Evolutionary conservation across 2,888 invertebrate species (phyloP).

Genomic region (Drosophila buzzatii): DNA sequence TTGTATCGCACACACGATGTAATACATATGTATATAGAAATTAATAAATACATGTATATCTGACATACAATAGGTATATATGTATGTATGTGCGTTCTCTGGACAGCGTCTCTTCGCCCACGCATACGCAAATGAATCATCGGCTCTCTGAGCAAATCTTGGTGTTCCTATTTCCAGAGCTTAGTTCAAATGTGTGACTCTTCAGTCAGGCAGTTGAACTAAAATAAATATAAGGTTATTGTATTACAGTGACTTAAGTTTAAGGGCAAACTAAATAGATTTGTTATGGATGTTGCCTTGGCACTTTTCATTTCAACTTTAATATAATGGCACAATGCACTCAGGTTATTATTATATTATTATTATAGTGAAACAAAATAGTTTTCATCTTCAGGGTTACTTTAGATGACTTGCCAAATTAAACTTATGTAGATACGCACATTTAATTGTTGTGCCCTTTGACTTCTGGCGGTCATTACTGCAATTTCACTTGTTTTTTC

Average conservation of each 20-base stretch:
- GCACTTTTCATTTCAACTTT: not conserved
- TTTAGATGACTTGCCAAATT: not conserved
- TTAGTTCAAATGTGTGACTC: not conserved
- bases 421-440: not conserved
- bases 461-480: slow-evolving; percentile 7
- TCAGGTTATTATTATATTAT: too few relatives aligned
- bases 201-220: not conserved
- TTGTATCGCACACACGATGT: slow-evolving; percentile 17
- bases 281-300: not conserved
- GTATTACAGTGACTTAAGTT: not conserved
- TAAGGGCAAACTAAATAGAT: not conserved
- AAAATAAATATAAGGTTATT: not conserved
- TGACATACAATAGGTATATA: too few relatives aligned
- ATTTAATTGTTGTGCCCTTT: slow-evolving; percentile 14
- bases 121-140: slow-evolving; percentile 8
- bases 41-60: not conserved
- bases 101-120: slow-evolving; percentile 11
- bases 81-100: not conserved
- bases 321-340: not conserved
- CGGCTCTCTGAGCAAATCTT: too few relatives aligned
- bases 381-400: not conserved
- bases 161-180: not conserved
- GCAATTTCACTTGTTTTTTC: slow-evolving; percentile 17
- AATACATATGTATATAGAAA: not conserved
- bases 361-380: not conserved